Base-by-base conservation (phyloP, 2,888 invertebrate species). In the Apamea sordens region DNA sequence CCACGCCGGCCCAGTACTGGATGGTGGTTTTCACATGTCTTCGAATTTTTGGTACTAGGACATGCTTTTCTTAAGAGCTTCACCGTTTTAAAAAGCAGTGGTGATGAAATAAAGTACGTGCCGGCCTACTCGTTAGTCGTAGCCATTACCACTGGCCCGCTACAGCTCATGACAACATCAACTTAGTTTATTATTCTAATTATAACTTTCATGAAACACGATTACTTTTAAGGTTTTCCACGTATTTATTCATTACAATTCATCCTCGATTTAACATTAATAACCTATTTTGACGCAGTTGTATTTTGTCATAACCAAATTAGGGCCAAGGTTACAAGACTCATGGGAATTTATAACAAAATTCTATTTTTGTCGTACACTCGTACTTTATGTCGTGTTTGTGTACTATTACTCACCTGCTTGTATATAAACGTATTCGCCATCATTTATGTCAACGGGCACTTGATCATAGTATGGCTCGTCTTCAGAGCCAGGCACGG, bases 351-450 rank as follows among this genome's bases (percentile, higher is more conserved):
- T 50, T 6, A 15, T 64, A 32, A 21, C 0, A 53, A 15, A 50
- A 36, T 53, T 32, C 10, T 24, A 44, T 44, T 44, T 53, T n/a
- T 18, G 18, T 18, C 3, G 2, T n/a, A n/a, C n/a, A n/a, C n/a
- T n/a, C n/a, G n/a, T 18, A 59, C 32, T 53, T 10, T n/a, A n/a
- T 15, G 47, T 36, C 61, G 15, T 15, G 7, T 63, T 50, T 21
- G n/a, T 77, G 24, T 61, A 63, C 63, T 79, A 79, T 63, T 83
- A 36, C 89, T 96, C 95, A 94, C 98, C 98, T 79, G 98, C 97
- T 96, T 98, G 98, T 83, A 98, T 98, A 90, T 98, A 98, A 86
- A 98, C 98, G 92, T 98, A 98, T 96, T 98, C 98, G 76, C 98
- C 98, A 87, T 97, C 97, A 85, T 97, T 97, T 71, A 97, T 97